Percentiles rank a stretch among this genome's conserved stretches.
Conservation (phyloP, 1,140 invertebrate genomes). For the Chrysopa pallens region DNA sequence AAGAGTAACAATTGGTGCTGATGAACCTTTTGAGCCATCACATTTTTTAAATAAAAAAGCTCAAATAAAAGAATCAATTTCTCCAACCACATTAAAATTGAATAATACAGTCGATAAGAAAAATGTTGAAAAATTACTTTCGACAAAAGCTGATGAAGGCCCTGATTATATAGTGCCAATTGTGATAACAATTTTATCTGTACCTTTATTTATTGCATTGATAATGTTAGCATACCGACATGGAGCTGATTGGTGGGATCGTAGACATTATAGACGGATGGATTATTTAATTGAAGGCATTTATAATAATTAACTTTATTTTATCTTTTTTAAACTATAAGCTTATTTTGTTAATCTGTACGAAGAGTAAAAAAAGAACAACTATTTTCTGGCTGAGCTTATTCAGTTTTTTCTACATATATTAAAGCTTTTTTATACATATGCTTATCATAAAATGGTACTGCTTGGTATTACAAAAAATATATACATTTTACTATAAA, state of each 20-base stretch:
- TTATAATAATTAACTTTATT: constrained; percentile 44
- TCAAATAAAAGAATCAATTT: neutral
- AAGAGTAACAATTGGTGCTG: neutral
- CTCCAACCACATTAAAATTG: neutral
- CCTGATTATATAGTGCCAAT: constrained; percentile 43
- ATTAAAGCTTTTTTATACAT: no score
- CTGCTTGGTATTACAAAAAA: no score
- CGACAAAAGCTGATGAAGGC: neutral
- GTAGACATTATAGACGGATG: constrained; percentile 59
- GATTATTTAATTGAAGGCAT: constrained; percentile 64
- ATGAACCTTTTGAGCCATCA: neutral
- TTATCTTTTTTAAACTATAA: neutral
- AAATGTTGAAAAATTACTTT: neutral
- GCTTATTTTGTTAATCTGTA: no score
- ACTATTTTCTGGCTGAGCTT: no score
- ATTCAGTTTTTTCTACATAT: no score
- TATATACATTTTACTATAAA: no score
- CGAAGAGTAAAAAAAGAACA: no score
- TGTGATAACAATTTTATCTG: constrained; percentile 38
- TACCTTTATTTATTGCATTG: constrained; percentile 40
- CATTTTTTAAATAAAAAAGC: neutral
- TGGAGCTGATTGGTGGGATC: constrained; percentile 53
- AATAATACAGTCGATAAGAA: neutral
- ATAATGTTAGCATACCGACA: constrained; percentile 39
- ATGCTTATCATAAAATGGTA: no score